These are phyloP conservation scores for Cybosia mesomella DNA, from an alignment of 2,888 invertebrate species.

Conservation along the genomic window DNA sequence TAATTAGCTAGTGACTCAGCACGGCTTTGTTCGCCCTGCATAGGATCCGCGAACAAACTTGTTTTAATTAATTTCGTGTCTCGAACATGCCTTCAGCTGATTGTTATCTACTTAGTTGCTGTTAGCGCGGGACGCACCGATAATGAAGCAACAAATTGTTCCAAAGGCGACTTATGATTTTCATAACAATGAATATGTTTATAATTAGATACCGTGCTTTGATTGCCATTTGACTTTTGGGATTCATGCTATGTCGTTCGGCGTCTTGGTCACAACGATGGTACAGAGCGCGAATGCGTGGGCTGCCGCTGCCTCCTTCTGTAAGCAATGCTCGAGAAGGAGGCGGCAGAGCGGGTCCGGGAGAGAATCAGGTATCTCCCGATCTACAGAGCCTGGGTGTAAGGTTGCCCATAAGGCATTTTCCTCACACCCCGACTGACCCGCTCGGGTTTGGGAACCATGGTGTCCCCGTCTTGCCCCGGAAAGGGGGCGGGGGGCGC, in stretches of 20 bases:
- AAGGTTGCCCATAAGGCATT: too few relatives aligned
- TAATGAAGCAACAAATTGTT: slow-evolving; percentile 83
- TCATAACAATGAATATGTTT: slow-evolving; percentile 57
- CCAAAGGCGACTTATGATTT: slow-evolving; percentile 71
- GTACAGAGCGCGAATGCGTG: too few relatives aligned
- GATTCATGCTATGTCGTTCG: not conserved
- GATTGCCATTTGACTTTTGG: slow-evolving; percentile 23
- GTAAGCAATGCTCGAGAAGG: too few relatives aligned
- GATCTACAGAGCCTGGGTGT: too few relatives aligned
- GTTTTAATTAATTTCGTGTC: slow-evolving; percentile 88
- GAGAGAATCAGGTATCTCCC: too few relatives aligned
- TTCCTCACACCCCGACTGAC: too few relatives aligned
- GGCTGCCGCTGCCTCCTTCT: too few relatives aligned
- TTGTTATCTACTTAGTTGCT: slow-evolving; percentile 87
- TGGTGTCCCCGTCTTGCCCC: too few relatives aligned
- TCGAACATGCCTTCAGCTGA: slow-evolving; percentile 85
- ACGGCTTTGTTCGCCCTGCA: slow-evolving; percentile 85
- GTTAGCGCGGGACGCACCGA: slow-evolving; percentile 81
- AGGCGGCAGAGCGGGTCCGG: too few relatives aligned
- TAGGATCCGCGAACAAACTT: slow-evolving; percentile 87
- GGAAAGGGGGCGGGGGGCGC: too few relatives aligned
- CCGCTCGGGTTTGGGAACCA: too few relatives aligned
- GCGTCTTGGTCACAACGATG: too few relatives aligned
- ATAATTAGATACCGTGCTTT: slow-evolving; percentile 22
- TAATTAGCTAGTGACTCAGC: slow-evolving; percentile 87